phyloP scores from a whole-genome alignment of 2,888 invertebrate species.

The Chelonus formosanus region DNA sequence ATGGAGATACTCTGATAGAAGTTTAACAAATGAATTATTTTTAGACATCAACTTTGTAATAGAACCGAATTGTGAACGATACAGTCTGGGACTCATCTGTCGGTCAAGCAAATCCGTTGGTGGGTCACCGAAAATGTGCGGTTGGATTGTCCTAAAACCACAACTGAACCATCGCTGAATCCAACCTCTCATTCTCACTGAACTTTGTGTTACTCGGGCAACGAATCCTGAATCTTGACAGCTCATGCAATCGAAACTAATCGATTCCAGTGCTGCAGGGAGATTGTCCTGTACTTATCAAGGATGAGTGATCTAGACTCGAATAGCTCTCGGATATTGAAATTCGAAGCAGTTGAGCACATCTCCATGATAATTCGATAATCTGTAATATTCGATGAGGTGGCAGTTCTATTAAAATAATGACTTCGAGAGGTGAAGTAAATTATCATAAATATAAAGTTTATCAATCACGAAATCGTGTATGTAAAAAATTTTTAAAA shows the following conservation, averaged over 20 bases:
- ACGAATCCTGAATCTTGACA: background rate
- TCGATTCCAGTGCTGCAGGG: background rate
- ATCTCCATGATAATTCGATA: slow-evolving; percentile 2
- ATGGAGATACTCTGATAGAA: too few relatives aligned
- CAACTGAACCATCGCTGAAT: slow-evolving; percentile 10
- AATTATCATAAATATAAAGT: background rate
- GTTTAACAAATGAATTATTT: too few relatives aligned
- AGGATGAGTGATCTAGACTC: background rate
- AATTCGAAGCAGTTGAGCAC: background rate
- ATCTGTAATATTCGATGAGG: background rate
- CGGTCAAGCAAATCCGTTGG: background rate
- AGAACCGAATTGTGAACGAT: too few relatives aligned
- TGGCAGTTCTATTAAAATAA: too few relatives aligned
- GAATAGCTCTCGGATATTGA: background rate
- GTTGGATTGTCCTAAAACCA: slow-evolving; percentile 8
- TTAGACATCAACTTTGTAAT: too few relatives aligned
- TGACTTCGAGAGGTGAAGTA: background rate
- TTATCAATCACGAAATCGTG: too few relatives aligned
- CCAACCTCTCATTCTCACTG: slow-evolving; percentile 12
- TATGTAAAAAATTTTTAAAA: too few relatives aligned
- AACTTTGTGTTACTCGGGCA: slow-evolving; percentile 19
- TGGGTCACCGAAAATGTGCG: background rate
- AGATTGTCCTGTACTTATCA: background rate
- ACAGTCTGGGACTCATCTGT: too few relatives aligned
- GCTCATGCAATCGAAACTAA: slow-evolving; percentile 1